phyloP scores from a whole-genome alignment of 2,797 vertebrate genomes.

The Brotula barbata region DNA sequence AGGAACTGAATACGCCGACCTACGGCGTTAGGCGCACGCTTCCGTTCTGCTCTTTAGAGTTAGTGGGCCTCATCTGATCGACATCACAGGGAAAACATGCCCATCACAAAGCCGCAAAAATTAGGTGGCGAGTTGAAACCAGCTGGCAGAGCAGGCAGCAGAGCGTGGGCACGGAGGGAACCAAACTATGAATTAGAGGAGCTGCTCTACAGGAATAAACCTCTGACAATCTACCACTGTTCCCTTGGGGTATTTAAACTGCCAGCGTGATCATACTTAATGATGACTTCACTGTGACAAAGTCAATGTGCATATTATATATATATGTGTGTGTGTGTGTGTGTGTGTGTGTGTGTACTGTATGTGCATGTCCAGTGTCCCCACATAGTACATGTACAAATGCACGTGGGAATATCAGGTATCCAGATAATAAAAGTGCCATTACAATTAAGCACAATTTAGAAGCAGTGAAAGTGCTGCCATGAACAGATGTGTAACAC shows the following conservation, averaged over 20 bases:
- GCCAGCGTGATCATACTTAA: too few relatives aligned
- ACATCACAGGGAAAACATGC: constrained; percentile 52
- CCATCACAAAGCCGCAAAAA: constrained; percentile 53
- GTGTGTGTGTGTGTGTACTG: too few relatives aligned
- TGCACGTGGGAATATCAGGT: constrained; percentile 9
- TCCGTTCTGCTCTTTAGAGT: constrained; percentile 28
- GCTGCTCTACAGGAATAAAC: constrained; percentile 40
- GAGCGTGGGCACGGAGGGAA: constrained; percentile 60
- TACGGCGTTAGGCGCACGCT: too few relatives aligned
- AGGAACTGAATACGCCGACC: too few relatives aligned
- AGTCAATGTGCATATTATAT: too few relatives aligned
- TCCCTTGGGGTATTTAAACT: too few relatives aligned
- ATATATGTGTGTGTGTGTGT: too few relatives aligned
- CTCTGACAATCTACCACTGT: too few relatives aligned
- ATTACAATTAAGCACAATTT: constrained; percentile 3
- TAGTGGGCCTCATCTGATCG: constrained; percentile 35
- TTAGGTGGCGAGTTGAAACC: constrained; percentile 55
- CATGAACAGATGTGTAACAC: constrained; percentile 34
- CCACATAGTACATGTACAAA: background rate
- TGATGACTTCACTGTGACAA: too few relatives aligned
- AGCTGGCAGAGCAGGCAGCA: constrained; percentile 57
- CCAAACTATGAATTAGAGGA: constrained; percentile 58
- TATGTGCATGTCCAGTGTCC: too few relatives aligned
- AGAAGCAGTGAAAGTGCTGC: constrained; percentile 9
- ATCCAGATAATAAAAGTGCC: constrained; percentile 4